Evolutionary conservation across 2,888 invertebrate genomes (phyloP).

Genomic region (Epinotia nisella): DNA sequence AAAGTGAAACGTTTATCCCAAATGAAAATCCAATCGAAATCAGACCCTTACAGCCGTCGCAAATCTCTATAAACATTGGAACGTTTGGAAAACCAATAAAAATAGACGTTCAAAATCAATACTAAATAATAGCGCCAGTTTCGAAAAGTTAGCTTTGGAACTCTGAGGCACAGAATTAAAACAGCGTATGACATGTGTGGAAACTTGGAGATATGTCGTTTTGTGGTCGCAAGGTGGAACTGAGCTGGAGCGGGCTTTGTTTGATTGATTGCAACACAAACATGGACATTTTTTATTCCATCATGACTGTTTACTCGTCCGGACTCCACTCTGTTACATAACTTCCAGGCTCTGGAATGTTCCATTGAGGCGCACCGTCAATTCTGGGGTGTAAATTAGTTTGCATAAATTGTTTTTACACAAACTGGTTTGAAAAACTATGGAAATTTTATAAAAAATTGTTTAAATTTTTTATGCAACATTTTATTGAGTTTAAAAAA

Average conservation of each 20-base stretch:
- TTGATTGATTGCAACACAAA: conserved; percentile 82
- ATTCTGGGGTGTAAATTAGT: conserved; percentile 18
- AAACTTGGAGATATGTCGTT: neutral
- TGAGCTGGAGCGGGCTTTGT: conserved; percentile 69
- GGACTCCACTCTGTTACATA: conserved; percentile 61
- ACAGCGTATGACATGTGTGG: neutral
- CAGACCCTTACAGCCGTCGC: conserved; percentile 62
- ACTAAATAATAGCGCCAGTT: conserved; percentile 74
- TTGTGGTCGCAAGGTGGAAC: conserved; percentile 34
- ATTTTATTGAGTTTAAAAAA: no score
- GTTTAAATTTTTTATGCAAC: no score
- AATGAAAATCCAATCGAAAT: conserved; percentile 66
- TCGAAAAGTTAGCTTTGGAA: conserved; percentile 74
- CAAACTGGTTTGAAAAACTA: neutral
- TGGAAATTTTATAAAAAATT: neutral
- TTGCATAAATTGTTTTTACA: neutral
- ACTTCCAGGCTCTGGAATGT: conserved; percentile 34
- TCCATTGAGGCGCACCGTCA: conserved; percentile 15
- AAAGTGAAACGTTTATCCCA: conserved; percentile 50
- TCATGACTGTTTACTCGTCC: conserved; percentile 66
- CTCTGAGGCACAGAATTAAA: neutral
- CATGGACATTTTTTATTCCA: conserved; percentile 72
- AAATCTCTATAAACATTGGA: conserved; percentile 70
- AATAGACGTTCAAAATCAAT: conserved; percentile 75
- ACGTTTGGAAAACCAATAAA: conserved; percentile 67